Base-by-base conservation (phyloP, 2,888 invertebrate genomes). In the Scaptomyza parva region DNA sequence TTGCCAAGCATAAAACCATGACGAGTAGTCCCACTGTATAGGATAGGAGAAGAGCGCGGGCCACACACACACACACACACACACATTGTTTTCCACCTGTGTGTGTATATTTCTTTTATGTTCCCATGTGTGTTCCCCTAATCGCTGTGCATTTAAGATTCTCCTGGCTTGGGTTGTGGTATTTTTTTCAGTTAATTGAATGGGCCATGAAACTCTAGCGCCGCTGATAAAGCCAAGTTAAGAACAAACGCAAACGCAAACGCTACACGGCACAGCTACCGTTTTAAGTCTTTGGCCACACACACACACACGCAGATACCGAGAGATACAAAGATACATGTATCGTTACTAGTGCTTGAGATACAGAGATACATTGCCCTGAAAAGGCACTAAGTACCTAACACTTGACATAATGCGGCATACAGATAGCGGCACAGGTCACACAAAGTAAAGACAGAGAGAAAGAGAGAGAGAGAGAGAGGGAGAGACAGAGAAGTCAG, bases 371-470 rank as follows among this genome's bases (percentile, higher is more conserved):
- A 50, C 57, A 28, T 54, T 37, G 68, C 43, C 53, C 9, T 37
- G 52, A 53, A 8, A 9, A 76, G 86, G 88, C 83, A 78, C 88
- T 88, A 89, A 89, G 88, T 89, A 89, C 82, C 88, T 89, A 82
- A 89, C 88, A 89, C 90, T 88, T 82, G 82, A 82, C 82, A 86
- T 83, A 86, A 82, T 86, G 78, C 73, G 73, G 70, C 76, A 41
- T n/a, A 26, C 61, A 84, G 88, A 86, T 83, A 86, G 83, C 82
- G 76, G 71, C 70, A 48, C 80, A 71, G 79, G 87, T 83, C 83
- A 74, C 77, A 74, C 61, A 65, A 54, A 30, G 1, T 11, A 17
- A 35, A 37, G 24, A 52, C 7, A 28, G n/a, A n/a, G 11, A 39
- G n/a, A 39, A 20, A 51, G 18, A 11, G 39, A 35, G 22, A 52